Evolutionary conservation across 2,113 vertebrate species (phyloP), one percentile per base, ranked within the genome.

Genomic region (Gallinago jamesoni): DNA sequence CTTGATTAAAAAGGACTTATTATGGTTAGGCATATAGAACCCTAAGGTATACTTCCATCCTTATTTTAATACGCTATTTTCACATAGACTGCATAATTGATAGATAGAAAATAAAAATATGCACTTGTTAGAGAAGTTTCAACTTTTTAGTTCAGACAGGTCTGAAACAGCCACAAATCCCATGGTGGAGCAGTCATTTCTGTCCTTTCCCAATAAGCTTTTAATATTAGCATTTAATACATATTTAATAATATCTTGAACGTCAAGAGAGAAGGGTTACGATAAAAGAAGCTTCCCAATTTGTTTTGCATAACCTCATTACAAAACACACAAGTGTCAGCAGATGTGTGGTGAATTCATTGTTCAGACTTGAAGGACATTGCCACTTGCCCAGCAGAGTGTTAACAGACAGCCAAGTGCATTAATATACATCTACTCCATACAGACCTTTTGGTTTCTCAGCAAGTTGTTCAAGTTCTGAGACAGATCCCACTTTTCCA

Each of bases 361-460:
- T 80, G 35, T 78, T 88, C 33, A 48, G 23, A 52, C 8, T 63
- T 60, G 14, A 79, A 86, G 39, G 37, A 10, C 69, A 39, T 12
- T 39, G 39, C 39, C 39, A 39, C 39, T 39, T 39, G 39, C 39
- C 39, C 39, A 39, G 39, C 39, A 39, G 39, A 39, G 39, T 39
- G 39, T 39, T 39, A 39, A 39, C 39, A 39, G 27, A 43, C 4
- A 84, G 10, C 5, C 10, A 75, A 93, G 39, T 37, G 21, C 10
- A 12, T 87, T 69, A 69, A 92, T 27, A 70, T 14, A 39, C 7
- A 68, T 68, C 24, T 69, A 47, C 25, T 86, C 62, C 75, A 89
- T 19, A 94, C 98, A 72, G 95, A 98, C 98, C 98, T 83, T 87
- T 96, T 4, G 76, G 70, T 72, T 94, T 87, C 39, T 95, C 89